phyloP scores from a whole-genome alignment of 2,888 invertebrate genomes.

The Drosophila meridiana region DNA sequence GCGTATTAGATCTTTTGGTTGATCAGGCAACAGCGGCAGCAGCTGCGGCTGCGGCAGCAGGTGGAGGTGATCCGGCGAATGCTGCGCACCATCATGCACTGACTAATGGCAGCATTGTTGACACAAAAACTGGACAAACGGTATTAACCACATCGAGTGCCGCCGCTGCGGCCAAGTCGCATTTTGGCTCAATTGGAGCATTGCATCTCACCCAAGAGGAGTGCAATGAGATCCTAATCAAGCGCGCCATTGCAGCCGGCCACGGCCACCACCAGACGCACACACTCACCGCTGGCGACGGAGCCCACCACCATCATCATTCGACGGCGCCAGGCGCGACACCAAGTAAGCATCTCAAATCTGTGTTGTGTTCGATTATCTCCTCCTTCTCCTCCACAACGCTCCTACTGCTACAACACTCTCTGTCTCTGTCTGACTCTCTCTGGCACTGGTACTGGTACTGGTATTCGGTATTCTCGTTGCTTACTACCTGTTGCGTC shows the following conservation, averaged over 20 bases:
- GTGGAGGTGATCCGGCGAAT: conserved; percentile 51
- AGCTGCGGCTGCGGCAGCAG: conserved; percentile 59
- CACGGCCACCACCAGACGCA: conserved; percentile 87
- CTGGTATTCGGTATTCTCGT: conserved; percentile 49
- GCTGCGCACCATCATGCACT: conserved; percentile 78
- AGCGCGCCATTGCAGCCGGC: conserved; percentile 89
- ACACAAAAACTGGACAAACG: conserved; percentile 85
- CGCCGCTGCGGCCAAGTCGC: conserved; percentile 84
- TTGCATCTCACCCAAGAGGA: conserved; percentile 91
- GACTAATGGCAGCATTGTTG: conserved; percentile 84
- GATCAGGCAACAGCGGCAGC: conserved; percentile 82
- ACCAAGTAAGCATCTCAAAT: conserved; percentile 84
- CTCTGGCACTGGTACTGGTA: conserved; percentile 47
- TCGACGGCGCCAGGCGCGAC: conserved; percentile 74
- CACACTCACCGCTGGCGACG: conserved; percentile 84
- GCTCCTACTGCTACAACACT: conserved; percentile 43
- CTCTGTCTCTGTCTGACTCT: conserved; percentile 17
- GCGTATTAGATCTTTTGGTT: conserved; percentile 83
- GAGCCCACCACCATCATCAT: conserved; percentile 76
- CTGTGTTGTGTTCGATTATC: conserved; percentile 68
- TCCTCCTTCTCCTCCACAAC: conserved; percentile 40
- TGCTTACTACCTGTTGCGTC: conserved; percentile 38
- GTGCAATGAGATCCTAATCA: conserved; percentile 92
- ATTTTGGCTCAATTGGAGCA: conserved; percentile 90
- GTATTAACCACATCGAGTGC: conserved; percentile 82